Evolutionary conservation across 2,113 vertebrate genomes (phyloP), one percentile per base, ranked within the genome.

Genomic region (Corythoichthys haematopterus): DNA sequence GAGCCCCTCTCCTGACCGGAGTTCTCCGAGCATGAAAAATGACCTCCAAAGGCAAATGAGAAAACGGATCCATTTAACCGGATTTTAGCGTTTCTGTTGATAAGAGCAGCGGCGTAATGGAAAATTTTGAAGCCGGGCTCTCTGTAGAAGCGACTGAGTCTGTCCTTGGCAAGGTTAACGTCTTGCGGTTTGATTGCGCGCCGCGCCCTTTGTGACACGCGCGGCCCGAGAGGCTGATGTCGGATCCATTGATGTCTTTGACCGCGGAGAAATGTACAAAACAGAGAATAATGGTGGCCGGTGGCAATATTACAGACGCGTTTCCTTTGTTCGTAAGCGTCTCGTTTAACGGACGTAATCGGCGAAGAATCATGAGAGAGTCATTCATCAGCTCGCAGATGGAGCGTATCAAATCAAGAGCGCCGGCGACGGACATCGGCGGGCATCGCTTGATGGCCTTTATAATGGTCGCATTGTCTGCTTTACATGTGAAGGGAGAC

Each of bases 31-130:
- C 85, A 81, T 88, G 79, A 86, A 85, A 87, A 87, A 85, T 82
- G 87, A 87, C 88, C 87, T 89, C 85, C 52, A 85, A 85, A 89
- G 77, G 85, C 81, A 89, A 90, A 87, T 89, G 83, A 89, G 84
- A 88, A 87, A 88, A 88, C 81, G 82, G 85, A 83, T 88, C 78
- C 83, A 84, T 88, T 88, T 88, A 91, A 87, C 85, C 76, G 80
- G 88, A 89, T 89, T 89, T 90, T 77, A 86, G 80, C 80, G 78
- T 87, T 91, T 91, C 83, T 84, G 81, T 80, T 87, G 88, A 90
- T 91, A 88, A 88, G 86, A 88, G 86, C 81, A 65, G 81, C 67
- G 45, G 78, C 82, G 78, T 89, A 89, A 87, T 86, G 80, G 85
- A 75, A 82, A 87, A 88, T 86, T 28, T 80, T 80, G 81, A 75